These are phyloP conservation scores for Danio tinwini DNA, from an alignment of 2,797 vertebrate species.

Conservation along the genomic window DNA sequence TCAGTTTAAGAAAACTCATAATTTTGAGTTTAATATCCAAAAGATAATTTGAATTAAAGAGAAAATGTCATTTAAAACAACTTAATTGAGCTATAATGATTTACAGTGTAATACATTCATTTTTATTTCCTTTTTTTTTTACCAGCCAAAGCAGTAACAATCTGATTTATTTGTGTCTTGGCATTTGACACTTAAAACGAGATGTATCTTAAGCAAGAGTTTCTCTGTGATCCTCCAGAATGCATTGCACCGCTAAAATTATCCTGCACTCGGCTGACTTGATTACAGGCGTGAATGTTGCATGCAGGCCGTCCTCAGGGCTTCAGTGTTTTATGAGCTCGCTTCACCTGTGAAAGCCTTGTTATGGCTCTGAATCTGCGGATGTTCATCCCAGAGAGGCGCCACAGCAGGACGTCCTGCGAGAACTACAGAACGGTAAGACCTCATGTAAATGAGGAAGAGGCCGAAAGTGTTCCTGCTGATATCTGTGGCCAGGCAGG, in stretches of 20 bases:
- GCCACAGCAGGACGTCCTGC: constrained; percentile 84
- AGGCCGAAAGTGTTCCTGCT: not conserved
- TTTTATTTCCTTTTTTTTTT: not conserved
- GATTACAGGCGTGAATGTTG: constrained; percentile 44
- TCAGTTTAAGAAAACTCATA: too few species aligned
- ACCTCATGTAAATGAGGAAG: constrained; percentile 15
- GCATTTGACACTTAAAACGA: constrained; percentile 29
- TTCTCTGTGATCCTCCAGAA: constrained; percentile 39
- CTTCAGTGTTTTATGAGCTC: constrained; percentile 16
- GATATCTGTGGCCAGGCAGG: not conserved
- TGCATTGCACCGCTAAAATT: constrained; percentile 78
- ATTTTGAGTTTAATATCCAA: too few species aligned
- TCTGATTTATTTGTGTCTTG: not conserved
- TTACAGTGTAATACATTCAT: not conserved
- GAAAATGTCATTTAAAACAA: too few species aligned
- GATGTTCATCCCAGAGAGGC: constrained; percentile 80
- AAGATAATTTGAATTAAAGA: too few species aligned
- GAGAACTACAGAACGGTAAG: constrained; percentile 90
- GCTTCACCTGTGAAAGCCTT: constrained; percentile 34
- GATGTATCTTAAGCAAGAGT: constrained; percentile 53
- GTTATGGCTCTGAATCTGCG: constrained; percentile 76
- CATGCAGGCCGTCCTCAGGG: constrained; percentile 48
- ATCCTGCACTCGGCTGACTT: constrained; percentile 59
- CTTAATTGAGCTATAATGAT: not conserved
- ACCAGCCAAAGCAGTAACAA: not conserved